These are phyloP conservation scores for Lithosia quadra DNA, from an alignment of 2,888 invertebrate species.

Conservation along the genomic window DNA sequence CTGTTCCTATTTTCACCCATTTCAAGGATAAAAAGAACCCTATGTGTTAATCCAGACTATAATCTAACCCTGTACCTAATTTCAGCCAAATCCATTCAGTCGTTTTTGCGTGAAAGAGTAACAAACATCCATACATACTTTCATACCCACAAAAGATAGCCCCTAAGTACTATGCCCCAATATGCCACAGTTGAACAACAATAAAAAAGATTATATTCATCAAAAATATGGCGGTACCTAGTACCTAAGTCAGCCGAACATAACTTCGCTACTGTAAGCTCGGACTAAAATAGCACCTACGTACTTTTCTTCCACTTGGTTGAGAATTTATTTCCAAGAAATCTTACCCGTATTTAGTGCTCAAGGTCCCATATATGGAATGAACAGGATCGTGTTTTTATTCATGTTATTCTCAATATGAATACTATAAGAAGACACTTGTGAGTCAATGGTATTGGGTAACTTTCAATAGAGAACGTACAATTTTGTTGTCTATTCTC, in stretches of 20 bases:
- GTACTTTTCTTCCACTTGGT: slow-evolving; percentile 8
- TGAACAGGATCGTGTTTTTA: slow-evolving; percentile 8
- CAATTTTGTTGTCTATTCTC: not conserved
- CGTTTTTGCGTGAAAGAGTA: too few relatives aligned
- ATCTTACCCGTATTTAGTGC: slow-evolving; percentile 9
- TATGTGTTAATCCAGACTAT: too few relatives aligned
- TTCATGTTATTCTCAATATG: not conserved
- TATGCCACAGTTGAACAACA: not conserved
- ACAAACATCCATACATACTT: too few relatives aligned
- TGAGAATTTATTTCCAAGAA: not conserved
- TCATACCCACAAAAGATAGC: too few relatives aligned
- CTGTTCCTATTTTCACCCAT: too few relatives aligned
- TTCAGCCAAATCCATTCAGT: too few relatives aligned
- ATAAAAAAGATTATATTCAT: not conserved
- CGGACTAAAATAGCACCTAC: not conserved
- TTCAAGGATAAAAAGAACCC: too few relatives aligned
- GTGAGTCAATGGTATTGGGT: not conserved
- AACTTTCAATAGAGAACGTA: not conserved
- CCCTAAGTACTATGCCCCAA: not conserved
- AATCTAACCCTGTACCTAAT: too few relatives aligned
- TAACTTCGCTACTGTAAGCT: not conserved
- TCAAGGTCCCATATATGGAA: not conserved
- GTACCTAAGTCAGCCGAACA: not conserved
- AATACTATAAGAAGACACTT: slow-evolving; percentile 3
- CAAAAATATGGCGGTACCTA: not conserved